phyloP scores from a whole-genome alignment of 2,797 vertebrate species.

The Acipenser ruthenus region DNA sequence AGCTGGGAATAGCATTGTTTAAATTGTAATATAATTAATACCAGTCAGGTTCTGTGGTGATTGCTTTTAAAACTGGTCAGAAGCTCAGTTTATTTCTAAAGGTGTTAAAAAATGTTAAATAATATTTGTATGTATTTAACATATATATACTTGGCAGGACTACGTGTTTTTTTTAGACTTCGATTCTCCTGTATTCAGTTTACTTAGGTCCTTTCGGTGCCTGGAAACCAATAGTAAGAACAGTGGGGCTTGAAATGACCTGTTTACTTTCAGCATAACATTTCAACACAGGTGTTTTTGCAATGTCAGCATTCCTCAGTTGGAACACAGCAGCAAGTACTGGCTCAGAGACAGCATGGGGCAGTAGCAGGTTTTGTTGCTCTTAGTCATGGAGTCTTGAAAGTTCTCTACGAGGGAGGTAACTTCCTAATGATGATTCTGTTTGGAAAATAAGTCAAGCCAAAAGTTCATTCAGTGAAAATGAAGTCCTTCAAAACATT shows the following conservation, averaged over 20 bases:
- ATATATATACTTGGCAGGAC: constrained; percentile 3
- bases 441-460: background rate
- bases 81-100: too few relatives aligned
- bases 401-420: background rate
- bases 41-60: background rate
- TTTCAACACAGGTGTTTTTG: background rate
- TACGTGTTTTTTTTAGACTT: background rate
- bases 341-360: constrained; percentile 7
- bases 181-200: constrained; percentile 15
- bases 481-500: background rate
- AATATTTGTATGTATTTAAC: constrained; percentile 14
- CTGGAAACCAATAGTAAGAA: constrained; percentile 2
- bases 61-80: background rate
- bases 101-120: background rate
- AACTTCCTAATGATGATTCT: constrained; percentile 1
- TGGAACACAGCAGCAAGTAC: background rate
- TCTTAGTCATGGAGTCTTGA: constrained; percentile 9
- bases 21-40: background rate
- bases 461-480: constrained; percentile 14
- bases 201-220: constrained; percentile 20
- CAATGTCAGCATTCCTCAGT: background rate
- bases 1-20: background rate
- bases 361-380: constrained; percentile 13
- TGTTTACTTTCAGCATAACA: background rate
- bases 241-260: background rate